Conservation (phyloP, 2,888 invertebrate species). For the Lasioglossum lativentre region DNA sequence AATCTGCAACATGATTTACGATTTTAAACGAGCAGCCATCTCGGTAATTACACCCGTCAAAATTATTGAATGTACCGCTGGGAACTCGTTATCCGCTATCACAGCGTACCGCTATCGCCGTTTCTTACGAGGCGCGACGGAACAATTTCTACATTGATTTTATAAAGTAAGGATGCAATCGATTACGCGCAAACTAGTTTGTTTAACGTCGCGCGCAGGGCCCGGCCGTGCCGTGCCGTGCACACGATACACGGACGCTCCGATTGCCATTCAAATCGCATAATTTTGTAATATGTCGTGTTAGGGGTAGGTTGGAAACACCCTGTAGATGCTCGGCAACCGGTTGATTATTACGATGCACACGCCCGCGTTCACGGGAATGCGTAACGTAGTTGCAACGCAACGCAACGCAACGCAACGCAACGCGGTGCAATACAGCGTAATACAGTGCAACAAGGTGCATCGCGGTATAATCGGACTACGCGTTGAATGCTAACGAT, state of each 20-base stretch:
- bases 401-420: constrained; percentile 40
- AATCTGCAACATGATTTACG: constrained; percentile 53
- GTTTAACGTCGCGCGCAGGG: background rate
- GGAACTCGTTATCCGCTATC: constrained; percentile 23
- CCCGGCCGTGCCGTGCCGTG: no score
- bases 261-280: background rate
- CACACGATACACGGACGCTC: no score
- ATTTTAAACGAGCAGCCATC: constrained; percentile 35
- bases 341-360: constrained; percentile 34
- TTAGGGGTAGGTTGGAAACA: background rate
- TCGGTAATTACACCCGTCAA: constrained; percentile 49
- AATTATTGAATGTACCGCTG: constrained; percentile 46
- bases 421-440: constrained; percentile 38
- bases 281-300: background rate
- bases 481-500: constrained; percentile 59
- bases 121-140: background rate
- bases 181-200: background rate
- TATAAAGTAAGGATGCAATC: background rate
- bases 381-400: constrained; percentile 41
- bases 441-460: constrained; percentile 22
- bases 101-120: constrained; percentile 18
- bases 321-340: constrained; percentile 26
- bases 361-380: constrained; percentile 46
- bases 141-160: background rate
- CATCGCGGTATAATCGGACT: constrained; percentile 36